phyloP scores from a whole-genome alignment of 2,113 vertebrate species.

The Nothocercus julius region DNA sequence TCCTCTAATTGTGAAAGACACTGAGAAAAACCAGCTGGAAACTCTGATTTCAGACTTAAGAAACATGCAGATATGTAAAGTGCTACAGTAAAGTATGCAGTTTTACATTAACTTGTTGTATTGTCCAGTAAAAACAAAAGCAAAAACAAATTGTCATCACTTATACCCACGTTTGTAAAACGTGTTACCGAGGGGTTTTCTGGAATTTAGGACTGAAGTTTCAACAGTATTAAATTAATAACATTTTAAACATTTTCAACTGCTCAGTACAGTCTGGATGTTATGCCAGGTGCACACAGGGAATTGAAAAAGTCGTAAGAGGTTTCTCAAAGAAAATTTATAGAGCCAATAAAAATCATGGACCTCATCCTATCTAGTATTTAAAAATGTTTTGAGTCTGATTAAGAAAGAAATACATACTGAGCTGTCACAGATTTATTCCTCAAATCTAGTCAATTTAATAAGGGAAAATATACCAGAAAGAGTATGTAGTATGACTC shows the following conservation, averaged over 20 bases:
- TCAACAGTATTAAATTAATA: neutral
- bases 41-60: neutral
- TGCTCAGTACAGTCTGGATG: neutral
- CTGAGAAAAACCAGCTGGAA: neutral
- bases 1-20: neutral
- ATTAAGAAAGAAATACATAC: neutral
- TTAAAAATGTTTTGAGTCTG: neutral
- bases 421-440: neutral
- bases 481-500: neutral
- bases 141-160: neutral
- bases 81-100: neutral
- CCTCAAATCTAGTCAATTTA: neutral
- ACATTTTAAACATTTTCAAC: neutral
- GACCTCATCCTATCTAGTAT: neutral
- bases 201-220: neutral
- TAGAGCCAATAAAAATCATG: neutral
- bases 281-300: neutral
- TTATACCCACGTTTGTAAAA: neutral
- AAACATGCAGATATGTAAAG: neutral
- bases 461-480: rapidly evolving
- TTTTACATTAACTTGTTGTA: neutral
- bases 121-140: neutral
- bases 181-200: rapidly evolving
- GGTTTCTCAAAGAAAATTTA: neutral
- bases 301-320: neutral